Evolutionary conservation across 2,797 vertebrate species (phyloP), one percentile per base, ranked within the genome.

Genomic region (Acanthis flammea): DNA sequence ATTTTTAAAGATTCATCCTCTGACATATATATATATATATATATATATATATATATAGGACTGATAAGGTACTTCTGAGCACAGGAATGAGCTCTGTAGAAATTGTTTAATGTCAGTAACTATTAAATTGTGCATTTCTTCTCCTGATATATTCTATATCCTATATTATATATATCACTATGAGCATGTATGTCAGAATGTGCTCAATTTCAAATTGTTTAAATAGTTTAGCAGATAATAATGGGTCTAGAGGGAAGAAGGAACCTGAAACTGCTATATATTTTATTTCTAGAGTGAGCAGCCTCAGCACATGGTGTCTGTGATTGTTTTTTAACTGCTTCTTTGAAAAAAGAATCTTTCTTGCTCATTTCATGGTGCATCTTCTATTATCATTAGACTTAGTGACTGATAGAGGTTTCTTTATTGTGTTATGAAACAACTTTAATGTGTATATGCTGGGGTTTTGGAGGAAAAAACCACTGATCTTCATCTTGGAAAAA

Each of bases 401-500:
- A 23, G 50, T 76, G 81, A 75, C 39, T 6, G 21, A 84, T 91
- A 93, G 63, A 90, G 50, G 81, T 95, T 58, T 92, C 54, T 96
- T 95, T 96, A 92, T 51, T 94, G 41, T 84, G 45, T 74, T 96
- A 71, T 79, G 76, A 94, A 97, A 84, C 45, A 90, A 48, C 87
- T 86, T 19, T 73, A 60, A 50, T 50, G 18, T 71, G 7, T 53
- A 21, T 83, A 53, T 80, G 72, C 54, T 94, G 97, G 90, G 96
- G 93, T 78, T 84, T 53, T 73, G 92, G 95, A 97, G 92, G 94
- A 78, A 93, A 89, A 96, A 79, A 39, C 2, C 6, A 65, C 48
- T 41, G 35, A 63, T 83, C 90, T 88, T 97, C 77, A 90, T 96
- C 63, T 90, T 93, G 71, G 78, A 81, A 96, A 88, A 96, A 88